Conservation (phyloP, 1,140 invertebrate genomes). For the Spodoptera litura region DNA sequence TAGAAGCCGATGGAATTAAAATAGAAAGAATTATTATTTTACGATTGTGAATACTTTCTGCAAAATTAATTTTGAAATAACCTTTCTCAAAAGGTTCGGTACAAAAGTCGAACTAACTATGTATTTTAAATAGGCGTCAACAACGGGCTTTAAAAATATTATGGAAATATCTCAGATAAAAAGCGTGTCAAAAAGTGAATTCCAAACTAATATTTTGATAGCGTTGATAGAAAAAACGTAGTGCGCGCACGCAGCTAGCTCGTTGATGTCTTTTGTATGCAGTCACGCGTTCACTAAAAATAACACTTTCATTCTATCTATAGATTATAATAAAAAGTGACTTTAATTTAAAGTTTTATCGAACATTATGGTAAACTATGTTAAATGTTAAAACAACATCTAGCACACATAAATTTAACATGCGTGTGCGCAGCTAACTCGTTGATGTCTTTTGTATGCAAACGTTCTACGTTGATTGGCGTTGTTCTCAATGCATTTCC, state of each 20-base stretch:
- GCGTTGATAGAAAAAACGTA: neutral
- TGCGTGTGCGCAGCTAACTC: neutral
- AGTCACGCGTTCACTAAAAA: conserved; percentile 1
- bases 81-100: too few relatives aligned
- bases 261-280: conserved; percentile 72
- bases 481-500: neutral
- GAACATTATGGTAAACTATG: too few relatives aligned
- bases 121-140: too few relatives aligned
- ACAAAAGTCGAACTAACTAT: too few relatives aligned
- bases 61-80: too few relatives aligned
- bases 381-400: too few relatives aligned
- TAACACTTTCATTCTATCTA: neutral
- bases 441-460: conserved; percentile 21
- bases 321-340: neutral
- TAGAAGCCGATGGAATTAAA: too few relatives aligned
- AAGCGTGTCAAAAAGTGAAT: neutral
- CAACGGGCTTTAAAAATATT: too few relatives aligned
- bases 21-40: too few relatives aligned
- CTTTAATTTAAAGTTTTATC: too few relatives aligned
- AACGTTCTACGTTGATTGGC: neutral
- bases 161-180: neutral
- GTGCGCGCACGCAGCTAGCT: conserved; percentile 60
- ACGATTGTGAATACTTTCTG: too few relatives aligned
- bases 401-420: too few relatives aligned
- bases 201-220: conserved; percentile 15